Conservation (phyloP, 2,113 vertebrate genomes). For the Ciconia maguari region DNA sequence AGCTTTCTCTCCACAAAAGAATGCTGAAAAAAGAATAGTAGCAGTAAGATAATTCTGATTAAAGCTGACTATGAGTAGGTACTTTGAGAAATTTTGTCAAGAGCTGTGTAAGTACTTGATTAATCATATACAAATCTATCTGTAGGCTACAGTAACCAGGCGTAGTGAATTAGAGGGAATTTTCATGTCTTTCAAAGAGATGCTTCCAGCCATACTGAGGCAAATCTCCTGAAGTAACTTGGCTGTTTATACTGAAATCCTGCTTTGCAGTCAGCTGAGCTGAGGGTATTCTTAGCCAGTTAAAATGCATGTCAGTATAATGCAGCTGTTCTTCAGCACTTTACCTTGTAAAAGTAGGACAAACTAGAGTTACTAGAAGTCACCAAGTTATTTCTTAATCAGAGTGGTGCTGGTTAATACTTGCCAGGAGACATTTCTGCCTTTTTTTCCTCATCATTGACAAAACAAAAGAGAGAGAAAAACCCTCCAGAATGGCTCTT, state of each 20-base stretch:
- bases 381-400: background rate
- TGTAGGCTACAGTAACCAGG: background rate
- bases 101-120: background rate
- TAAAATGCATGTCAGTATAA: slow-evolving; percentile 13
- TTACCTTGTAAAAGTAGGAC: slow-evolving; percentile 15
- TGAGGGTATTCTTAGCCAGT: slow-evolving; percentile 8
- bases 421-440: background rate
- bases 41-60: slow-evolving; percentile 7
- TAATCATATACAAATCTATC: slow-evolving; percentile 9
- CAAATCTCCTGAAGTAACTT: too few relatives aligned
- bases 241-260: too few relatives aligned
- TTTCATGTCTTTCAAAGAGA: too few relatives aligned
- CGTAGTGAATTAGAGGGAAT: too few relatives aligned
- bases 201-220: too few relatives aligned
- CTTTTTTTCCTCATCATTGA: background rate
- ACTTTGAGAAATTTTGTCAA: slow-evolving; percentile 13
- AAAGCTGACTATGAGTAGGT: background rate
- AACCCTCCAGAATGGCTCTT: background rate
- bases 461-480: background rate
- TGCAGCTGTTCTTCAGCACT: background rate
- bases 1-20: slow-evolving; percentile 1
- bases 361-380: background rate
- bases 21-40: background rate
- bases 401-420: background rate
- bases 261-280: too few relatives aligned